A percentile compares a stretch with the other conserved stretches of the same genome.
Conservation (phyloP, 2,113 vertebrate genomes). For the Oryzias javanicus region DNA sequence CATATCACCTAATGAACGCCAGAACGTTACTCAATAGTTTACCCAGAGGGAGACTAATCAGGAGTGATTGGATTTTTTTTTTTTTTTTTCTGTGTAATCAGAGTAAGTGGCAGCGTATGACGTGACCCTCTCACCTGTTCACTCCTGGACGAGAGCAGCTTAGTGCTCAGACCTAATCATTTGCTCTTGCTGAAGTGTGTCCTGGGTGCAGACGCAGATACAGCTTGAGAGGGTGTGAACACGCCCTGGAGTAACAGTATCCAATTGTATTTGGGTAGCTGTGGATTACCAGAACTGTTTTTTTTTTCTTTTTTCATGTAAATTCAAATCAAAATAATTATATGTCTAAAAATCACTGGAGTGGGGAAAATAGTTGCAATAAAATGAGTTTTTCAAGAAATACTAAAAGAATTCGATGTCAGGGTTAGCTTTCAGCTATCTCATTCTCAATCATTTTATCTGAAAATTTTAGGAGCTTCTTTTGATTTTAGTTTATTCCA, state of each 20-base stretch:
- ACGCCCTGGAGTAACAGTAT: conserved; percentile 1
- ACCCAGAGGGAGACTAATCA: conserved; percentile 50
- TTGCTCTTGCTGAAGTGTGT: conserved; percentile 18
- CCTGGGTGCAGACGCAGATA: conserved; percentile 2
- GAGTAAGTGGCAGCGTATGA: conserved; percentile 26
- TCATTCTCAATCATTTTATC: conserved; percentile 5
- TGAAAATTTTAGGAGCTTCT: conserved; percentile 6
- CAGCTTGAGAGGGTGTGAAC: conserved; percentile 10
- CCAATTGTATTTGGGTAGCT: not conserved
- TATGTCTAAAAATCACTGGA: too few relatives aligned
- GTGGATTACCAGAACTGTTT: too few relatives aligned
- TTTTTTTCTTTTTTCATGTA: too few relatives aligned
- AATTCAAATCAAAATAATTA: too few relatives aligned
- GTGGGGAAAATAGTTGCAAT: too few relatives aligned
- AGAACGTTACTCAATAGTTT: conserved; percentile 35
- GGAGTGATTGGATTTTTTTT: conserved; percentile 42
- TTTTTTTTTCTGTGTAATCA: too few relatives aligned
- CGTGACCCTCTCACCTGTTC: conserved; percentile 42
- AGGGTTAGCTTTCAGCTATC: not conserved
- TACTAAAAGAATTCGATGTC: not conserved
- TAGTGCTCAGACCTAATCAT: conserved; percentile 13
- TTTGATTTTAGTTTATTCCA: not conserved
- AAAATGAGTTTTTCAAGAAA: too few relatives aligned
- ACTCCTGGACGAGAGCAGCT: conserved; percentile 19
- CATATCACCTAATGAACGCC: not conserved